Evolutionary conservation across 2,797 vertebrate species (phyloP), one percentile per base, ranked within the genome.

Genomic region (Hypotaenidia philippensis): DNA sequence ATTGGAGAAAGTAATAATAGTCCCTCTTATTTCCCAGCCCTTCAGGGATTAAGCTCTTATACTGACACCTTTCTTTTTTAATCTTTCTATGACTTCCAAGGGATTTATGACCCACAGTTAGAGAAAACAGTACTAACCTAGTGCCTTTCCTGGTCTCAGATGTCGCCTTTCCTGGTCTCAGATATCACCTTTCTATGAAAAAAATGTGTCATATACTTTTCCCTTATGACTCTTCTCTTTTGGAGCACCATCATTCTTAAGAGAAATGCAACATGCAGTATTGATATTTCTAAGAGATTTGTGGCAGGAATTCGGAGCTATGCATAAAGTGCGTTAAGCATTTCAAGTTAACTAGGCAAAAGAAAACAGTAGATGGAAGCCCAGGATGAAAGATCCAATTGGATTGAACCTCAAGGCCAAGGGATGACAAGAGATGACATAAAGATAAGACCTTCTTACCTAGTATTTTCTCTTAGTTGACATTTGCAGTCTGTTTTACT

Each of bases 331-430:
- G 84, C 21, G 6, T 41, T 63, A 89, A 86, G 53, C 44, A 53
- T 12, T 29, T 91, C 12, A 18, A 21, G 61, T 40, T 53, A 71
- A 31, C 19, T 12, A 41, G 31, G 32, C 47, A 38, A 3, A 31
- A 82, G n/a, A 19, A 84, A 77, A 65, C 6, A 41, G 38, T 22
- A 72, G 16, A 7, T 49, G 19, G 50, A 71, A 90, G 55, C 27
- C 26, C 61, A 50, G 34, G 45, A 19, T 0, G 0, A 59, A 56
- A 44, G 26, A 68, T 36, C 9, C 0, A 0, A 3, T 25, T 1
- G 8, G 32, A 29, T 5, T 29, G 45, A 84, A 75, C 34, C 31
- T 78, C 29, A 27, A 25, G 47, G 17, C 17, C 26, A 68, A 45
- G 20, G 26, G 26, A 27, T 84, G 56, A 20, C 49, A 64, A 57